These are phyloP conservation scores for Collichthys lucidus DNA, from an alignment of 2,113 vertebrate species.

Conservation along the genomic window DNA sequence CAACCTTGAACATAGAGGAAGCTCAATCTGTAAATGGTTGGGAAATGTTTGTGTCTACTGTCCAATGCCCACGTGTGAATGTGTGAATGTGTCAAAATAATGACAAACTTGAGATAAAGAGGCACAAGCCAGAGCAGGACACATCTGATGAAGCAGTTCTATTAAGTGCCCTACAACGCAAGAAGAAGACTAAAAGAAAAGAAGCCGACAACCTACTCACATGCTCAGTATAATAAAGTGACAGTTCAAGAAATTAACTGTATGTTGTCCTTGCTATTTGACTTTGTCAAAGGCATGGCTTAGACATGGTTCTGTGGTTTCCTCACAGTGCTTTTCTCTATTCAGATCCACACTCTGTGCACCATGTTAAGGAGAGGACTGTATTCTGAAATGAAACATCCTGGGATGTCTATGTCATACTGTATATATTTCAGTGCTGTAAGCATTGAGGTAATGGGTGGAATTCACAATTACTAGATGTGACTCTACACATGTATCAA, in stretches of 20 bases:
- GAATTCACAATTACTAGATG: slow-evolving; percentile 4
- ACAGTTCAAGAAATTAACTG: neutral
- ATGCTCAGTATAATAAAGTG: neutral
- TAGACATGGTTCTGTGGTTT: neutral
- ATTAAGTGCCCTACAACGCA: neutral
- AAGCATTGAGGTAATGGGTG: neutral
- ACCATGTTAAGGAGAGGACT: neutral
- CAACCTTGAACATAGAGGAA: neutral
- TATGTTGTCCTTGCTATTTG: neutral
- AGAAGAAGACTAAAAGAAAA: neutral
- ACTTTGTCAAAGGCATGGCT: no score
- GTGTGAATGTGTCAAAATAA: neutral
- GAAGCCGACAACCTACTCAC: slow-evolving; percentile 15
- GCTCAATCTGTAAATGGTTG: neutral
- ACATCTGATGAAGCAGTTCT: neutral
- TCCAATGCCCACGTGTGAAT: neutral
- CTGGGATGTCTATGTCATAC: neutral
- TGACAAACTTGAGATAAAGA: neutral
- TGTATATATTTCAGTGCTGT: neutral
- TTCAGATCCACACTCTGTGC: slow-evolving; percentile 8
- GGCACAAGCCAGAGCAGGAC: slow-evolving; percentile 15
- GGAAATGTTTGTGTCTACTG: neutral
- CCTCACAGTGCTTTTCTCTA: neutral
- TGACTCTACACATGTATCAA: neutral
- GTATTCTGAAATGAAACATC: neutral